These are phyloP conservation scores for Prunella fulvescens DNA, from an alignment of 2,113 vertebrate species.

Conservation along the genomic window DNA sequence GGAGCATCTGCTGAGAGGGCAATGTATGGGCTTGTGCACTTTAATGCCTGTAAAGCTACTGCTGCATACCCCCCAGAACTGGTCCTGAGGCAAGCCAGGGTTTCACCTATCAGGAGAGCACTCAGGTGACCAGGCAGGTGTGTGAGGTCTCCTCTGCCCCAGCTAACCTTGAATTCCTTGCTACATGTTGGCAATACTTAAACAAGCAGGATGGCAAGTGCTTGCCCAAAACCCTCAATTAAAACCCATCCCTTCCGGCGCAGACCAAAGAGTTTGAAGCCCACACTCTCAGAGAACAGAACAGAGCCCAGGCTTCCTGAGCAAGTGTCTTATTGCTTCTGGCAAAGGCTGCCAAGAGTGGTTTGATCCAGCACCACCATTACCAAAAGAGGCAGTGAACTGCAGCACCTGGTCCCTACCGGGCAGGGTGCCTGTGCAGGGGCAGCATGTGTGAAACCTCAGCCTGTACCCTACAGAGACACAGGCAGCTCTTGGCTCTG, in stretches of 20 bases:
- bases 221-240: not conserved
- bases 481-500: not conserved
- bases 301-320: not conserved
- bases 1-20: not conserved
- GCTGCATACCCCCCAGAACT: not conserved
- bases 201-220: not conserved
- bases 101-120: not conserved
- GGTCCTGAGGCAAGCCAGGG: not conserved
- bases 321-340: not conserved
- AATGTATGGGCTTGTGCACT: not conserved
- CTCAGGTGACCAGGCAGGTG: not conserved
- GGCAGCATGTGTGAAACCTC: not conserved
- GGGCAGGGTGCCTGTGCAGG: not conserved
- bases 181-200: rapidly evolving
- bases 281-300: not conserved
- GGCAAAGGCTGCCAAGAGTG: not conserved
- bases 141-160: not conserved
- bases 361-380: not conserved
- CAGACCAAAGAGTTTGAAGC: not conserved
- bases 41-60: not conserved
- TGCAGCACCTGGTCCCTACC: not conserved
- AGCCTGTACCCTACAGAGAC: not conserved
- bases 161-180: not conserved
- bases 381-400: constrained; percentile 5
- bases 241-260: not conserved